Percentiles rank a stretch among this genome's conserved stretches.
phyloP scores from a whole-genome alignment of 2,797 vertebrate genomes.

The Spheniscus humboldti region DNA sequence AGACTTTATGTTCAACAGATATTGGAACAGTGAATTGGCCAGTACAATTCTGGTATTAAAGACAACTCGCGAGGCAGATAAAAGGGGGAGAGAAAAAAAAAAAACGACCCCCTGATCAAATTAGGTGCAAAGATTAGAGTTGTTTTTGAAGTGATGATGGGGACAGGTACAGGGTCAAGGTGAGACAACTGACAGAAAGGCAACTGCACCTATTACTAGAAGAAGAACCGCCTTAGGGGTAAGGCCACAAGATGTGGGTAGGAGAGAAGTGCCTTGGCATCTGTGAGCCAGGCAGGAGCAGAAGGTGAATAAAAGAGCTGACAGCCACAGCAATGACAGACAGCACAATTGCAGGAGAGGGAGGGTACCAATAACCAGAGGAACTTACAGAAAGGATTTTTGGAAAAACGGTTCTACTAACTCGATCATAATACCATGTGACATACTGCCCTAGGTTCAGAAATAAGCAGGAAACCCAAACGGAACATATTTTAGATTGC shows the following conservation, averaged over 20 bases:
- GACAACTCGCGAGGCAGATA: not conserved
- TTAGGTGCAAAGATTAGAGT: not conserved
- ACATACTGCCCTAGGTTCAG: not conserved
- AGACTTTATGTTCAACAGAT: not conserved
- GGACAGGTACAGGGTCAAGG: not conserved
- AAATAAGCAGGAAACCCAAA: not conserved
- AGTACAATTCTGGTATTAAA: not conserved
- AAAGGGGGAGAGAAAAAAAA: not conserved
- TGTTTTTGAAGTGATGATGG: not conserved
- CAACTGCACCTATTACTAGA: not conserved
- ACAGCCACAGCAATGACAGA: not conserved
- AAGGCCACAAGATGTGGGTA: not conserved
- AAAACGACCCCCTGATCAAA: fast-evolving
- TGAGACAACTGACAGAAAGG: not conserved
- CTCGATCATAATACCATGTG: not conserved
- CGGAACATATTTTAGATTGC: not conserved
- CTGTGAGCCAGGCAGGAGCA: not conserved
- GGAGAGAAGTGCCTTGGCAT: not conserved
- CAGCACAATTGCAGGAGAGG: not conserved
- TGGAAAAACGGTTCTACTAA: not conserved
- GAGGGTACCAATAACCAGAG: not conserved
- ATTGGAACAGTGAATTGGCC: not conserved
- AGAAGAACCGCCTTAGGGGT: not conserved
- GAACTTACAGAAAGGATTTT: not conserved
- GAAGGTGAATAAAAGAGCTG: not conserved